Percentiles rank a stretch among this genome's conserved stretches.
phyloP scores from a whole-genome alignment of 2,797 vertebrate genomes.

The Denticeps clupeoides region DNA sequence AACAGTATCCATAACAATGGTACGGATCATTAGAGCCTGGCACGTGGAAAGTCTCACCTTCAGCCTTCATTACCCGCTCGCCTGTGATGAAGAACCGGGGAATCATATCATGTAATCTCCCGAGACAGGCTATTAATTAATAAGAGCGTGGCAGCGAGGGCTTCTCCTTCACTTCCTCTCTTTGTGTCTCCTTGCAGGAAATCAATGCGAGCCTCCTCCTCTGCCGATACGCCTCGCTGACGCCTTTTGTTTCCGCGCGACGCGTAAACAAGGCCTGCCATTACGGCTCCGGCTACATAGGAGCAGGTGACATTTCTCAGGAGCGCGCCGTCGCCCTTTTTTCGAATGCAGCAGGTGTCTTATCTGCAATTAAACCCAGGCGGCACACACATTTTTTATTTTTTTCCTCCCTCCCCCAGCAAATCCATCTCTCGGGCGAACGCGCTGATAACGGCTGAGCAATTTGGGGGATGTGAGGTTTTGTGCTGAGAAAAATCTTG shows the following conservation, averaged over 20 bases:
- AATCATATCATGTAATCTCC: slow-evolving; percentile 42
- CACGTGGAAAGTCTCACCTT: slow-evolving; percentile 35
- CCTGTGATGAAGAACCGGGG: slow-evolving; percentile 28
- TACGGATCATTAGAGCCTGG: slow-evolving; percentile 24
- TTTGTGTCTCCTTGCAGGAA: slow-evolving; percentile 48
- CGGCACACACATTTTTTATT: too few species aligned
- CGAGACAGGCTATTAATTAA: slow-evolving; percentile 59
- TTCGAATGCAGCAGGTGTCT: not conserved
- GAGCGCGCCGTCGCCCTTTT: not conserved
- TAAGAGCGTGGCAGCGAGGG: slow-evolving; percentile 41
- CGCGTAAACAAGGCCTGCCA: not conserved
- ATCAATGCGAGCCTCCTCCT: slow-evolving; percentile 52
- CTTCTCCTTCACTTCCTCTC: slow-evolving; percentile 35
- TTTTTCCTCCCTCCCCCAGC: too few species aligned
- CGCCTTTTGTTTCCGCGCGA: slow-evolving; percentile 29
- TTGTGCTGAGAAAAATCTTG: too few species aligned
- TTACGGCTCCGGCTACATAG: not conserved
- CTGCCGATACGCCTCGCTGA: slow-evolving; percentile 46
- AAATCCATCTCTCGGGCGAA: too few species aligned
- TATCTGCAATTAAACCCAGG: not conserved
- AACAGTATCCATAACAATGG: slow-evolving; percentile 30
- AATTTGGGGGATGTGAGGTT: too few species aligned
- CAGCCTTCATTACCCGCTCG: slow-evolving; percentile 32
- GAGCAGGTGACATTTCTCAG: not conserved
- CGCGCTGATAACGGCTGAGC: too few species aligned